Conservation (phyloP, 1,140 invertebrate genomes). For the Ephestia elutella region DNA sequence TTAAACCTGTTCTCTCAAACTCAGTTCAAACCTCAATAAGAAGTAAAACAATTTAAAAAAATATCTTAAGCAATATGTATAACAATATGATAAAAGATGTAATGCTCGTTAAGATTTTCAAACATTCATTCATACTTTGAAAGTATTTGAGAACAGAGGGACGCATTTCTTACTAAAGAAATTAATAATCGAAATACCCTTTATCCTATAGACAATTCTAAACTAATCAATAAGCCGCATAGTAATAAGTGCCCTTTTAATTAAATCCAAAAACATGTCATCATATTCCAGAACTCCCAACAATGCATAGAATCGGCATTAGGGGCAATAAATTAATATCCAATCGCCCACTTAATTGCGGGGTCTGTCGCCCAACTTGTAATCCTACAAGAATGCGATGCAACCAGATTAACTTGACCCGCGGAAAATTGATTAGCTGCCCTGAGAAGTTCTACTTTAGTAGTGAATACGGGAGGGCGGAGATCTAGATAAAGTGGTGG, state of each 20-base stretch:
- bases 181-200: no score
- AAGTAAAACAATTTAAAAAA: no score
- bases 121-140: no score
- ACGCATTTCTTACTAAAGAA: no score
- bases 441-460: not conserved
- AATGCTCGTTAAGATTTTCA: no score
- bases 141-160: no score
- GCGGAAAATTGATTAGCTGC: constrained; percentile 12
- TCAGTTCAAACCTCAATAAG: no score
- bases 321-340: constrained; percentile 54
- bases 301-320: constrained; percentile 4
- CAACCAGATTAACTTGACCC: constrained; percentile 28
- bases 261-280: constrained; percentile 10
- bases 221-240: not conserved
- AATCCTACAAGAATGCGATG: constrained; percentile 54
- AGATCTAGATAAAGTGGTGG: constrained; percentile 19
- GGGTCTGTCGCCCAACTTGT: constrained; percentile 47
- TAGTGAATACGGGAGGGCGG: constrained; percentile 7
- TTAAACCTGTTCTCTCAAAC: no score
- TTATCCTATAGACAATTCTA: constrained; percentile 9
- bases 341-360: constrained; percentile 53
- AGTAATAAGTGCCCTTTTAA: not conserved
- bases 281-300: not conserved
- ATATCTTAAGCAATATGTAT: no score
- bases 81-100: no score